phyloP scores from a whole-genome alignment of 2,888 invertebrate species.

The Luffia ferchaultella region DNA sequence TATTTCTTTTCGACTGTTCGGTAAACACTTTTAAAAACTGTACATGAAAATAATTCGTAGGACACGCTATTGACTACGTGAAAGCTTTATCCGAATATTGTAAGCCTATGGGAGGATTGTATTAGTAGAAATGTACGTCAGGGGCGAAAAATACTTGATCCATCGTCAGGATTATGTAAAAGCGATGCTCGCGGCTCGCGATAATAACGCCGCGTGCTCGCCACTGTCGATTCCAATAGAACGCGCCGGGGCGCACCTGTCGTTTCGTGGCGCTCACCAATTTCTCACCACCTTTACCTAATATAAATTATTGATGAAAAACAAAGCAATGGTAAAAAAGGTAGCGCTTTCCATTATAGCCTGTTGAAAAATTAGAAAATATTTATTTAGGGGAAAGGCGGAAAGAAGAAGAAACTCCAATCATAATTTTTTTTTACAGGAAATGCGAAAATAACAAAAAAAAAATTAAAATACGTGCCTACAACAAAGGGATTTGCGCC shows the following conservation, averaged over 20 bases:
- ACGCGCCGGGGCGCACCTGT: constrained; percentile 22
- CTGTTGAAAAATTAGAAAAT: too few species aligned
- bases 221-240: neutral
- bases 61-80: neutral
- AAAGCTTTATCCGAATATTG: neutral
- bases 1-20: neutral
- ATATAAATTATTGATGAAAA: neutral
- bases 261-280: constrained; percentile 32
- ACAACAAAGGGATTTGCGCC: too few species aligned
- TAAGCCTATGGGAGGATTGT: neutral
- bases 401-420: too few species aligned
- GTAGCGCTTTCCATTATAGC: too few species aligned
- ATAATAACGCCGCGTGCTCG: neutral
- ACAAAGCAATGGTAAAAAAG: too few species aligned
- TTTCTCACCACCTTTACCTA: constrained; percentile 24
- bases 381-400: too few species aligned
- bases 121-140: neutral
- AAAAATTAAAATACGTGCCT: too few species aligned
- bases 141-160: neutral
- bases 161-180: neutral
- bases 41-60: neutral
- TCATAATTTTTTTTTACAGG: too few species aligned
- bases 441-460: too few species aligned
- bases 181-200: neutral
- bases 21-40: neutral